Percentiles rank a stretch among this genome's conserved stretches.
phyloP scores from a whole-genome alignment of 2,888 invertebrate genomes.

The Apoderus coryli region DNA sequence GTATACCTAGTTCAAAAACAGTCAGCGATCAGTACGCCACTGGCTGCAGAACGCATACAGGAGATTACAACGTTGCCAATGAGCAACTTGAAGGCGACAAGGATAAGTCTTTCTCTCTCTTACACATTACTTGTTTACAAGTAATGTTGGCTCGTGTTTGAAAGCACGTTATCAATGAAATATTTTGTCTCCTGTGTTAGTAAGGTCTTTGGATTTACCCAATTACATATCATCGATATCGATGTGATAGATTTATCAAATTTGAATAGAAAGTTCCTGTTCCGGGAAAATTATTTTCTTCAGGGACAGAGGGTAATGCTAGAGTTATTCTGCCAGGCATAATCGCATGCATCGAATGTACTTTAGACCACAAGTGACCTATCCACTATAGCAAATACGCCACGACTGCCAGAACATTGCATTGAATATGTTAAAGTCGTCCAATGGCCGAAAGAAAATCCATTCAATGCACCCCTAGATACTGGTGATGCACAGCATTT shows the following conservation, averaged over 20 bases:
- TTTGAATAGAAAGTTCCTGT: conserved; percentile 94
- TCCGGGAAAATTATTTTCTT: conserved; percentile 89
- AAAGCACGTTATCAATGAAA: no score
- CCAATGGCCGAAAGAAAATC: conserved; percentile 92
- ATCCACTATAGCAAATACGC: conserved; percentile 98
- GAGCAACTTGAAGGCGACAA: no score
- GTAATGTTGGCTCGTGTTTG: no score
- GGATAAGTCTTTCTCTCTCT: no score
- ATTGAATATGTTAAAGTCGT: conserved; percentile 95
- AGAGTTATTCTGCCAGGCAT: conserved; percentile 88
- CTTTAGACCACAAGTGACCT: conserved; percentile 91
- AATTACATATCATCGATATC: conserved; percentile 97
- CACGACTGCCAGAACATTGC: conserved; percentile 96
- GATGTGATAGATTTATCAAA: conserved; percentile 98
- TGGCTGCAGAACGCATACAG: no score
- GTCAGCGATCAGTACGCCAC: no score
- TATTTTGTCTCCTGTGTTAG: no score
- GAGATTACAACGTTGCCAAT: no score
- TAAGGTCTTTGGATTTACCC: conserved; percentile 89
- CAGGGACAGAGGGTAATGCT: conserved; percentile 96
- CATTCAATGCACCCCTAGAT: conserved; percentile 62
- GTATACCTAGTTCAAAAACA: no score
- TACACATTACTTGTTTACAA: no score
- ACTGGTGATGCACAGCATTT: conserved; percentile 95
- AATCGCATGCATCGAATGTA: conserved; percentile 95